These are phyloP conservation scores for Eutolmus rufibarbis DNA, from an alignment of 2,888 invertebrate genomes.

Conservation along the genomic window DNA sequence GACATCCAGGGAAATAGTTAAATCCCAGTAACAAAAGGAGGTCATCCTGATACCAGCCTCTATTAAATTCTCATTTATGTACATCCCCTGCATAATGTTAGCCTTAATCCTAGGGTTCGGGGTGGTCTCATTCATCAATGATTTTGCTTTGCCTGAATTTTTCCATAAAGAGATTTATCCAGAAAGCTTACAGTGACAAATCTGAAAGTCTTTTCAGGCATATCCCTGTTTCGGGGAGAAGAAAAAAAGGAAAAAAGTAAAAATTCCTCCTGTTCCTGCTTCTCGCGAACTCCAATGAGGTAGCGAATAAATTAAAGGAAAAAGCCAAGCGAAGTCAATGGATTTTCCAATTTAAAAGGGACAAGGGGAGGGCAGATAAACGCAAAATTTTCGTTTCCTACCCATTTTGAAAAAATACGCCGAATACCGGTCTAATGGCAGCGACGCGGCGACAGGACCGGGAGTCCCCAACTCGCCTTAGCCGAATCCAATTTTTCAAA, in stretches of 20 bases:
- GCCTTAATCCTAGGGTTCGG: neutral
- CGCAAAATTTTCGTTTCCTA: constrained; percentile 12
- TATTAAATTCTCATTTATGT: constrained; percentile 2
- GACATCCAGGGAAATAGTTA: neutral
- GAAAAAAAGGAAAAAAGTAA: neutral
- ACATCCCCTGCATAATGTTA: constrained; percentile 17
- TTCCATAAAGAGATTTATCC: constrained; percentile 26
- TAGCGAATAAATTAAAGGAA: neutral
- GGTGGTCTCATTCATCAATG: constrained; percentile 21
- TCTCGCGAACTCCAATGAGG: neutral
- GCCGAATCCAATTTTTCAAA: constrained; percentile 1
- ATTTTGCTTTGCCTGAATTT: constrained; percentile 14
- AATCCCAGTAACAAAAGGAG: neutral
- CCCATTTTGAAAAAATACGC: neutral
- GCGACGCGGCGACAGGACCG: neutral
- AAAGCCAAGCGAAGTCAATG: neutral
- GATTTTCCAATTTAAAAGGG: constrained; percentile 16
- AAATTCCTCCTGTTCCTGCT: neutral
- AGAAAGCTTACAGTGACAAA: constrained; percentile 10
- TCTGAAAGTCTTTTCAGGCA: neutral
- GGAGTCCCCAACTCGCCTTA: neutral
- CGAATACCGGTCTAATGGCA: neutral
- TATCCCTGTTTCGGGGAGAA: neutral
- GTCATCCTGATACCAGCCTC: neutral
- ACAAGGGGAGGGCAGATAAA: neutral